Conservation (phyloP, 2,888 invertebrate species). For the Erebia epiphron region DNA sequence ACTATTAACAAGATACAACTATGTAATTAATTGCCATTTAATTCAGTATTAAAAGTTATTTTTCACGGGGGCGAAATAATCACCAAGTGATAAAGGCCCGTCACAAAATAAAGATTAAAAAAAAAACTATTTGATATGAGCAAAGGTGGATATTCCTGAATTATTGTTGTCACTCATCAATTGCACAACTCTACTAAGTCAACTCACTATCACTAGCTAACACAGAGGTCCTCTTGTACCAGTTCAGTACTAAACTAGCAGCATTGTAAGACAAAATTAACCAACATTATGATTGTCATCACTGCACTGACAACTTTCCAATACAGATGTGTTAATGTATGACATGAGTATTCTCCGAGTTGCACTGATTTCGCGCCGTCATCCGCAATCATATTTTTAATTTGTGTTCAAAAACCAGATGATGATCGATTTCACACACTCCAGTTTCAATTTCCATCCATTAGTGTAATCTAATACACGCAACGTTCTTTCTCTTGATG, state of each 20-base stretch:
- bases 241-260: slow-evolving; percentile 5
- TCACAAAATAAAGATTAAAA: too few species aligned
- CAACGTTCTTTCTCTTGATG: neutral
- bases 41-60: too few species aligned
- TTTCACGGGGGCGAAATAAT: too few species aligned
- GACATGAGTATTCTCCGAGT: slow-evolving; percentile 54
- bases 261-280: slow-evolving; percentile 44
- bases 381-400: slow-evolving; percentile 63
- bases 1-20: too few species aligned
- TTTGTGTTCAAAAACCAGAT: slow-evolving; percentile 14
- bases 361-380: slow-evolving; percentile 54
- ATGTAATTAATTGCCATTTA: too few species aligned
- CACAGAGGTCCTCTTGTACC: neutral
- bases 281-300: slow-evolving; percentile 71
- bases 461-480: slow-evolving; percentile 1
- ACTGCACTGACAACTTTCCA: slow-evolving; percentile 73
- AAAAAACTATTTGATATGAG: too few species aligned
- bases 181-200: too few species aligned
- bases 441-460: slow-evolving; percentile 2
- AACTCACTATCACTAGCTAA: too few species aligned
- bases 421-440: slow-evolving; percentile 9
- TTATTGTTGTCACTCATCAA: too few species aligned
- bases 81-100: too few species aligned
- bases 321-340: slow-evolving; percentile 61
- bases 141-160: neutral